phyloP scores from a whole-genome alignment of 2,888 invertebrate species.

The Tineola bisselliella region DNA sequence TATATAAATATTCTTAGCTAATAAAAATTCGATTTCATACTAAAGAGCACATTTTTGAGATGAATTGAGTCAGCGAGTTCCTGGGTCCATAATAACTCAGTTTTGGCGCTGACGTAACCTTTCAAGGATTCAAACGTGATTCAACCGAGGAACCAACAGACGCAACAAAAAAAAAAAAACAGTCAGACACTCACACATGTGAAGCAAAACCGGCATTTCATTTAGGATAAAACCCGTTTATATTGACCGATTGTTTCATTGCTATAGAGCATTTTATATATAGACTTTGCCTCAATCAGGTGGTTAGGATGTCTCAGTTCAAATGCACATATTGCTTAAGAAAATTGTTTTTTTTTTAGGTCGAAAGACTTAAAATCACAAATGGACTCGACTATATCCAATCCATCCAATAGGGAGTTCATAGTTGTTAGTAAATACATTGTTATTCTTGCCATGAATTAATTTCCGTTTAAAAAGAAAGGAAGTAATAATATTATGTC shows the following conservation, averaged over 20 bases:
- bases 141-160: constrained; percentile 24
- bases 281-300: constrained; percentile 21
- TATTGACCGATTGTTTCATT: constrained; percentile 2
- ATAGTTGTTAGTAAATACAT: constrained; percentile 23
- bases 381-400: not conserved
- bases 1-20: no score
- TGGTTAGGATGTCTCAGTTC: no score
- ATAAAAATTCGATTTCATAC: no score
- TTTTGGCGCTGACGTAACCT: constrained; percentile 41
- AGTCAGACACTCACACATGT: not conserved
- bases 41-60: not conserved
- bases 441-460: constrained; percentile 48
- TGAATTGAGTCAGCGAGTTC: not conserved
- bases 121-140: constrained; percentile 47
- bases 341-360: not conserved
- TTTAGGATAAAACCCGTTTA: constrained; percentile 1
- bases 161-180: constrained; percentile 14
- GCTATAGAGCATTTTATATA: constrained; percentile 17
- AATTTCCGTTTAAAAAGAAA: constrained; percentile 52
- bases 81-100: not conserved
- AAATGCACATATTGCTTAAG: no score
- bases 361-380: not conserved
- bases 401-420: not conserved
- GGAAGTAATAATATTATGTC: constrained; percentile 46
- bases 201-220: not conserved